These are phyloP conservation scores for Otus scops DNA, from an alignment of 2,797 vertebrate genomes.

Conservation along the genomic window DNA sequence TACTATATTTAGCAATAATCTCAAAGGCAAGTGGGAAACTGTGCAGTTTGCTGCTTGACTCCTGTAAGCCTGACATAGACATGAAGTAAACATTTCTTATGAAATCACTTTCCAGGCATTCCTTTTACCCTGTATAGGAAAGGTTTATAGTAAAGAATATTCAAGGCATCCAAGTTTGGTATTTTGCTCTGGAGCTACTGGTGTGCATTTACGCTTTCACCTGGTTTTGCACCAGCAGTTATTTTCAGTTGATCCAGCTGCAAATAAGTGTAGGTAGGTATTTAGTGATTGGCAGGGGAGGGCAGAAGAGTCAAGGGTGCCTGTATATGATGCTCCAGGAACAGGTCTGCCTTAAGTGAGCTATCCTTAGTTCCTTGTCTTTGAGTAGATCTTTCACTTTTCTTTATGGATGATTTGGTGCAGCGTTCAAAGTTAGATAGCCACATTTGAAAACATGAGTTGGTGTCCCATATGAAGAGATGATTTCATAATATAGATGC, in stretches of 20 bases:
- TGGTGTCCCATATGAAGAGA: not conserved
- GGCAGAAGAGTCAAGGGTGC: not conserved
- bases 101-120: not conserved
- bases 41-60: not conserved
- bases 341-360: not conserved
- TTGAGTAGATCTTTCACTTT: not conserved
- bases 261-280: not conserved
- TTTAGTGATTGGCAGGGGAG: not conserved
- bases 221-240: not conserved
- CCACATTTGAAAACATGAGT: not conserved
- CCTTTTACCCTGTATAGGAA: not conserved
- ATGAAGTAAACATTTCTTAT: not conserved
- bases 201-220: accelerated
- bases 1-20: not conserved
- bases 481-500: not conserved
- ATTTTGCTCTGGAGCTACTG: not conserved
- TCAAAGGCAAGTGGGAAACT: not conserved
- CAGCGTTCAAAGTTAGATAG: not conserved
- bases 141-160: not conserved
- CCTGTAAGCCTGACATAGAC: not conserved
- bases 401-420: not conserved
- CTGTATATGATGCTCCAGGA: not conserved
- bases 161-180: not conserved
- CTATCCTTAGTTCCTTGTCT: not conserved
- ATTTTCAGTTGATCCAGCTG: not conserved